Evolutionary conservation across 1,140 invertebrate species (phyloP).

Genomic region (Anadara kagoshimensis): DNA sequence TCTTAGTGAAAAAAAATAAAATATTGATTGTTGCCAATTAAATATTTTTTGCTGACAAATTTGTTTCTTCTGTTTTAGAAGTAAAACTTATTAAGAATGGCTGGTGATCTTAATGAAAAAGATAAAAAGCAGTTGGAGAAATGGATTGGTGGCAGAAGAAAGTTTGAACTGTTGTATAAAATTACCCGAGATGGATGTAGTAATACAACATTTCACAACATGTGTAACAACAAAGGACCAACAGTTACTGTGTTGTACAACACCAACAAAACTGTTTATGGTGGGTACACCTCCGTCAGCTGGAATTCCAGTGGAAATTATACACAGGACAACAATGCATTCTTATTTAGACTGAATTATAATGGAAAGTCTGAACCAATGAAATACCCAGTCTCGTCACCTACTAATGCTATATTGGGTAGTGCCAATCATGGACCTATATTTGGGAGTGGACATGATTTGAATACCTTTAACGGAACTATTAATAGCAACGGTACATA

Average conservation of each 20-base stretch:
- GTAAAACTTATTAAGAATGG: neutral
- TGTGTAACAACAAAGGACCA: conserved; percentile 42
- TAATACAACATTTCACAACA: conserved; percentile 35
- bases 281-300: conserved; percentile 39
- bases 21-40: no score
- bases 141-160: neutral
- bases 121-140: conserved; percentile 5
- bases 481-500: neutral
- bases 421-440: conserved; percentile 7
- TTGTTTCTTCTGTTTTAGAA: neutral
- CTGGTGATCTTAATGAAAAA: neutral
- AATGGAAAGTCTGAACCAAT: neutral
- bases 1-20: no score
- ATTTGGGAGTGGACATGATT: conserved; percentile 21
- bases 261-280: conserved; percentile 32
- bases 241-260: conserved; percentile 45
- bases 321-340: conserved; percentile 32
- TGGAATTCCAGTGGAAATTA: conserved; percentile 33
- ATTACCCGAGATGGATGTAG: conserved; percentile 34
- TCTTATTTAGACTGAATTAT: conserved; percentile 35
- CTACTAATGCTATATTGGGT: conserved; percentile 13
- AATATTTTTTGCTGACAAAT: no score
- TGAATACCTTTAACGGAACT: neutral
- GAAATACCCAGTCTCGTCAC: neutral
- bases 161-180: conserved; percentile 31